Conservation (phyloP, 2,888 invertebrate species). For the Tenthredo notha region DNA sequence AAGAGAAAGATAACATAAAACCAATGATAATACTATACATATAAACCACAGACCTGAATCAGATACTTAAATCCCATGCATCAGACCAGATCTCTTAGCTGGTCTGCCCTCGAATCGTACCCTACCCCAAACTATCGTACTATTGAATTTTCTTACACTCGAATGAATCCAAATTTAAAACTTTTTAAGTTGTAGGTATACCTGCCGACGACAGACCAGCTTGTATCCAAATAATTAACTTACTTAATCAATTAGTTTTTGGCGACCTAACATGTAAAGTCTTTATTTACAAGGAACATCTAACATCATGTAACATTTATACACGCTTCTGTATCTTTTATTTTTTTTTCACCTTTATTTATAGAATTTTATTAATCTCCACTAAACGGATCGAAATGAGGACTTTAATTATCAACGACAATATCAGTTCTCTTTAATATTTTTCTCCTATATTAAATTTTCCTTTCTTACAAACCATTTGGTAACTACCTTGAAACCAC, state of each 20-base stretch:
- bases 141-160: background rate
- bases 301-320: slow-evolving; percentile 71
- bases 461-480: background rate
- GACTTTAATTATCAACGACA: background rate
- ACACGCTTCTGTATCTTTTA: slow-evolving; percentile 62
- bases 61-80: background rate
- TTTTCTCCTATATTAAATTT: background rate
- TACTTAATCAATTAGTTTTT: slow-evolving; percentile 25
- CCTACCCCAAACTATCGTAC: background rate
- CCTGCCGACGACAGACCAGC: background rate
- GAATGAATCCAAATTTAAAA: background rate
- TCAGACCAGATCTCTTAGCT: slow-evolving; percentile 7
- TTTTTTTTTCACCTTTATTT: slow-evolving; percentile 33
- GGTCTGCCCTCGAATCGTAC: background rate
- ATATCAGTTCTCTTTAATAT: background rate
- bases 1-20: background rate
- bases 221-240: background rate
- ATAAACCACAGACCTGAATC: background rate
- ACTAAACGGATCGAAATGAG: background rate
- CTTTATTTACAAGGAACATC: slow-evolving; percentile 74
- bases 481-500: background rate
- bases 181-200: background rate
- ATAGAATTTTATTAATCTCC: background rate
- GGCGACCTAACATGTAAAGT: slow-evolving; percentile 24
- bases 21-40: background rate